Evolutionary conservation across 2,113 vertebrate genomes (phyloP).

Genomic region (Brachypodius melanocephalos): DNA sequence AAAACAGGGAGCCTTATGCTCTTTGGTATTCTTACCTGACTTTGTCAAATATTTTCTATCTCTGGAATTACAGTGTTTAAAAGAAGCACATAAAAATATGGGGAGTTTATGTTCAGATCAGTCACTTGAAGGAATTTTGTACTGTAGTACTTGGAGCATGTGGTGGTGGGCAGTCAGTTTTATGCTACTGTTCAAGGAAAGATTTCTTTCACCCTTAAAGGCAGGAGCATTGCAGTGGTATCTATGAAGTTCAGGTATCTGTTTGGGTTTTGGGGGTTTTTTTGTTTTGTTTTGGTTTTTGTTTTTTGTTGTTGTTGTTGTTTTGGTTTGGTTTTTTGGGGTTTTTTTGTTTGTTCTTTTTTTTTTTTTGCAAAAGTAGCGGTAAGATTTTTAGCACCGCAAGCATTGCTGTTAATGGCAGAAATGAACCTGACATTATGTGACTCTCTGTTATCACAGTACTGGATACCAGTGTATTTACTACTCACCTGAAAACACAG

Average conservation of each 20-base stretch:
- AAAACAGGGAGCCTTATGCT: neutral
- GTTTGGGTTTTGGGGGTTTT: too few species aligned
- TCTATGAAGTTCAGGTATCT: neutral
- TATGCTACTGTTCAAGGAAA: neutral
- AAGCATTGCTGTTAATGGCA: neutral
- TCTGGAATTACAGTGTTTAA: neutral
- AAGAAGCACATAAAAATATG: neutral
- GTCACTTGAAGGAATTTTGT: neutral
- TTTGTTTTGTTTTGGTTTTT: too few species aligned
- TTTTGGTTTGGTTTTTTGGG: too few species aligned
- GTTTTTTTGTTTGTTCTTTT: neutral
- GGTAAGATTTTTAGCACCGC: neutral
- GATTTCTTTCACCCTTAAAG: neutral
- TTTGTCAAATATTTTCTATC: neutral
- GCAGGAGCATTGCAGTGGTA: neutral
- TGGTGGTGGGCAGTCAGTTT: neutral
- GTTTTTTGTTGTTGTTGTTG: too few species aligned
- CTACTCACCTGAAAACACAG: constrained; percentile 96
- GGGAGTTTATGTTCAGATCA: neutral
- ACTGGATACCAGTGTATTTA: constrained; percentile 98
- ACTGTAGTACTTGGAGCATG: neutral
- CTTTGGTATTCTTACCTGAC: neutral
- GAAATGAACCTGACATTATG: neutral
- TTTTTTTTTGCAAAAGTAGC: neutral
- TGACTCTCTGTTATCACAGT: constrained; percentile 75